Base-by-base conservation (phyloP, 2,113 vertebrate species). In the Gnathochromis pfefferi region DNA sequence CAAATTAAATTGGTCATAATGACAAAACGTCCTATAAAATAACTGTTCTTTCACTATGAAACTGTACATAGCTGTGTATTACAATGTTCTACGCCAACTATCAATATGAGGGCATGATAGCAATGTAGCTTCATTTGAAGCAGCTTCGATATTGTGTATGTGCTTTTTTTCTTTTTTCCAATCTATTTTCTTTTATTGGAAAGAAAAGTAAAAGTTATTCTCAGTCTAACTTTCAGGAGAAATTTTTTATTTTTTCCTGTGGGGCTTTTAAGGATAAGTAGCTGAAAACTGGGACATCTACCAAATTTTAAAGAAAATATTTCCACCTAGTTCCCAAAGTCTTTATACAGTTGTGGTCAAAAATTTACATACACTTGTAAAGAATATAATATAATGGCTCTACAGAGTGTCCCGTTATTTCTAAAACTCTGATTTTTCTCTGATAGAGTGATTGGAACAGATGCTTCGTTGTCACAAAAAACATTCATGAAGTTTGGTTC, bases 241-340 rank as follows among this genome's bases (percentile, higher is more conserved):
- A 49, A 31, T 75, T 1, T 63, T 23, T n/a, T 28, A 38, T 65
- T 65, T 65, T 68, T 38, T 51, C 81, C 42, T 35, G 26, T 87
- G 81, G 81, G 86, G 17, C 42, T 53, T n/a, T 53, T n/a, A 5
- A 45, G 81, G 86, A 80, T n/a, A 47, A 38, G 23, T 38, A 31
- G 58, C 13, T 75, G 17, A 84, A 84, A 58, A 70, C 47, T 28
- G 49, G 58, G 57, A 84, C 23, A 16, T 79, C 21, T 79, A 35
- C 9, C n/a, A n/a, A 53, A 31, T 73, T 58, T 42, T 51, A 57
- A 19, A 10, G 19, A 6, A 23, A 58, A 58, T 42, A 28, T 81
- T 58, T 82, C 45, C 73, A 78, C 0, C 26, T 78, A 31, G 16
- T 78, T 78, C 17, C 45, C 14, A 51, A 78, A 51, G 17, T 51